phyloP scores from a whole-genome alignment of 2,888 invertebrate genomes.

The Malachius bipustulatus region DNA sequence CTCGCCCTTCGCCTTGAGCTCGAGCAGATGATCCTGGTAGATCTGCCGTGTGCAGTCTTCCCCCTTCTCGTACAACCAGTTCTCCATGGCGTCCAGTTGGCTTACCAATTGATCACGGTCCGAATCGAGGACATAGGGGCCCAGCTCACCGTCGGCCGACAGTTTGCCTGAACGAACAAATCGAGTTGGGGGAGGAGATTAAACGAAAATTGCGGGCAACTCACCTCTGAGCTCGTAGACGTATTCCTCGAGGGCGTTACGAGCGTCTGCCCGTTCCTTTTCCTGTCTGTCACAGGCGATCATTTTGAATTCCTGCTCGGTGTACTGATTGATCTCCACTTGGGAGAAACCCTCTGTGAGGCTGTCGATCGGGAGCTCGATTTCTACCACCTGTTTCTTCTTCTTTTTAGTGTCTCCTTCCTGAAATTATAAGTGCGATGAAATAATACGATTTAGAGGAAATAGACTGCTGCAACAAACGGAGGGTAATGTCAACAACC shows the following conservation, averaged over 20 bases:
- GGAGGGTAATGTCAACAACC: no score
- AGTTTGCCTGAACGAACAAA: no score
- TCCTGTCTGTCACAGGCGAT: constrained; percentile 73
- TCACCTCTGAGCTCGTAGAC: constrained; percentile 91
- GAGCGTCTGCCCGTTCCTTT: constrained; percentile 88
- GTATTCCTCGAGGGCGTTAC: constrained; percentile 96
- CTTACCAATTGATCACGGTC: constrained; percentile 52
- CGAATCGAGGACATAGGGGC: constrained; percentile 60
- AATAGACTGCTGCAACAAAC: no score
- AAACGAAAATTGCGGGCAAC: no score
- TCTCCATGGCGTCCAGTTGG: constrained; percentile 75
- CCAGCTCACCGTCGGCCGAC: constrained; percentile 57
- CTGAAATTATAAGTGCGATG: constrained; percentile 25
- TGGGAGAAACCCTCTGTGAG: constrained; percentile 58
- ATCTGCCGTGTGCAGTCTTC: constrained; percentile 79
- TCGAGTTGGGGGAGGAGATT: no score
- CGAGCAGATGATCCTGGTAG: constrained; percentile 50
- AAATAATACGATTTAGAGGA: no score
- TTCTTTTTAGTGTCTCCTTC: constrained; percentile 58
- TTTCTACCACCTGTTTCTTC: constrained; percentile 66
- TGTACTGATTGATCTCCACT: constrained; percentile 57
- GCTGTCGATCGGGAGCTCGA: constrained; percentile 77
- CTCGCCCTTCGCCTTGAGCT: constrained; percentile 67
- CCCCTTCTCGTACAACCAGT: constrained; percentile 96
- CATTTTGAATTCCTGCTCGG: constrained; percentile 51